Base-by-base conservation (phyloP, 2,888 invertebrate species). In the Tetanocera ferruginea region DNA sequence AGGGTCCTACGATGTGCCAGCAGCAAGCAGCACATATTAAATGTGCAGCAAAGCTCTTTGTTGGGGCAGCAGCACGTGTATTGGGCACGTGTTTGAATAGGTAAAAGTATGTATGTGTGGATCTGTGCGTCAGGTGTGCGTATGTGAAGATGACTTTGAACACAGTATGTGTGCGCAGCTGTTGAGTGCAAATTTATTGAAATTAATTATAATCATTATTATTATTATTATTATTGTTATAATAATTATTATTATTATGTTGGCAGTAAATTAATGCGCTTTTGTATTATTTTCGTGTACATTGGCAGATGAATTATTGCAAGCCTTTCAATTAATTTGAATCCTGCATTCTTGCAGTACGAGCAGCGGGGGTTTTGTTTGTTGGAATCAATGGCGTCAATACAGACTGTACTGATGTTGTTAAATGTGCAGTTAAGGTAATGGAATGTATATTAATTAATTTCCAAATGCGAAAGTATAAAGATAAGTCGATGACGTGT, bases 131-230 rank as follows among this genome's bases (percentile, higher is more conserved):
- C 43, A 51, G 49, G 52, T 28, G 69, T 28, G 49, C 28, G 28
- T 70, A n/a, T 49, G 49, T 14, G n/a, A 3, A 19, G n/a, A 37
- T 67, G 49, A 2, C n/a, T 17, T 43, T n/a, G 43, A 67, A 11
- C 14, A n/a, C 17, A 3, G 14, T 70, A 17, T n/a, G 14, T 25
- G 57, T 43, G 37, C 19, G 72, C 43, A 25, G 71, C 28, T 72
- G 74, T 62, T 49, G 31, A 64, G 25, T 25, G 74, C 28, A 64
- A 62, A 64, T 62, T 62, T 49, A 74, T 74, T 51, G 64, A 64
- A 64, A 74, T 74, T 64, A 74, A 74, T 74, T 64, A 74, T 74
- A 34, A 51, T 71, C 17, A 66, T 66, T 66, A 34, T n/a, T 31
- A n/a, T 34, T 66, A 19, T 6, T 17, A 71, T 71, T n/a, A 34